Evolutionary conservation across 2,888 invertebrate genomes (phyloP).

Genomic region (Napeogenes sylphis): DNA sequence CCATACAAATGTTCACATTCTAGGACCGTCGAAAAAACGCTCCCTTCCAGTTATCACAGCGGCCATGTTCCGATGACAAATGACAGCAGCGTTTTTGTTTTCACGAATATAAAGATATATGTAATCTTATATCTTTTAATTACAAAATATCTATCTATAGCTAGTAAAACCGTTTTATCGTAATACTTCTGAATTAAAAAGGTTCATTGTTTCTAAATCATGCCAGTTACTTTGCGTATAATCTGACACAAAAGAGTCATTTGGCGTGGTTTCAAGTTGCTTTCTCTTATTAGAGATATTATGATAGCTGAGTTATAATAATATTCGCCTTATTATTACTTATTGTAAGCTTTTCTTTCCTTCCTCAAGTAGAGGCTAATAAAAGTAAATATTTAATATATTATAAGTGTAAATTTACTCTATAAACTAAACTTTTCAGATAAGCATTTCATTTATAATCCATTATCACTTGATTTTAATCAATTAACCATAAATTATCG

Average conservation of each 20-base stretch:
- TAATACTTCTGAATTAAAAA: background rate
- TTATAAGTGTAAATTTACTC: no score
- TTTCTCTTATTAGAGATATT: background rate
- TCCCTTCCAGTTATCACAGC: background rate
- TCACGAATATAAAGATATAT: background rate
- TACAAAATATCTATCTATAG: background rate
- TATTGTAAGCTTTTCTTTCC: no score
- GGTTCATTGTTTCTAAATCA: slow-evolving; percentile 1
- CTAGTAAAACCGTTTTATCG: background rate
- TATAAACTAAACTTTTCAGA: no score
- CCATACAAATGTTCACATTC: background rate
- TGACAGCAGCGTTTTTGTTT: background rate
- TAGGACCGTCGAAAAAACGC: background rate
- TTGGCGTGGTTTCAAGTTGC: background rate
- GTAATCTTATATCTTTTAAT: background rate
- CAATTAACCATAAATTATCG: background rate
- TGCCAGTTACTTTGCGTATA: background rate
- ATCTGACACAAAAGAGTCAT: slow-evolving; percentile 1
- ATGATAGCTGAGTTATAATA: no score
- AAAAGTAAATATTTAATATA: no score
- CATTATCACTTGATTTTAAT: no score
- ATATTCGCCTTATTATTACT: no score
- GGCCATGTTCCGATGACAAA: slow-evolving; percentile 6
- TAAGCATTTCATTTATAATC: no score
- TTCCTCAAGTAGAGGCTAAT: no score